Evolutionary conservation across 2,113 vertebrate species (phyloP).

Genomic region (Halcyon senegalensis): DNA sequence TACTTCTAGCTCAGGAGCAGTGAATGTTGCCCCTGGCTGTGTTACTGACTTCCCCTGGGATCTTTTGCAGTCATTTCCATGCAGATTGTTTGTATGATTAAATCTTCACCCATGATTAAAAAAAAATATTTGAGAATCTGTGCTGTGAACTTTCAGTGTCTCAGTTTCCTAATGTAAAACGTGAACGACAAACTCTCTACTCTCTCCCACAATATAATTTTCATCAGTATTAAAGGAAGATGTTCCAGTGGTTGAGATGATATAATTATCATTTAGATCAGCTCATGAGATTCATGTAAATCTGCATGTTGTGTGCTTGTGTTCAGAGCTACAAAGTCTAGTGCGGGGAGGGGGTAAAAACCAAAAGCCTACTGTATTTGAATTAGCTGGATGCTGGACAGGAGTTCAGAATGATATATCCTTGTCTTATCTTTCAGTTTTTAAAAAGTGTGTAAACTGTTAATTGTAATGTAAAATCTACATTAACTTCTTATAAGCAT

Average conservation of each 20-base stretch:
- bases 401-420: neutral
- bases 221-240: neutral
- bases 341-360: fast-evolving
- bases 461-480: neutral
- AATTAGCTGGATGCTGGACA: neutral
- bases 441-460: neutral
- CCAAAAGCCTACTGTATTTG: neutral
- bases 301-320: neutral
- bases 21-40: neutral
- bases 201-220: neutral
- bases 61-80: neutral
- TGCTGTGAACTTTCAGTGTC: neutral
- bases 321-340: neutral
- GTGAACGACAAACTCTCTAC: neutral
- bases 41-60: neutral
- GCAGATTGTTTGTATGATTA: neutral
- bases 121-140: neutral
- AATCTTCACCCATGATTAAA: neutral
- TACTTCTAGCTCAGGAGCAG: neutral
- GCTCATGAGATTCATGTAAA: neutral
- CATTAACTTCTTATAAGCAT: neutral
- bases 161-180: neutral
- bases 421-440: neutral
- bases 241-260: neutral
- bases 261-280: neutral